Percentiles rank a stretch among this genome's conserved stretches.
Evolutionary conservation across 2,797 vertebrate genomes (phyloP).

Genomic region (Pseudochaenichthys georgianus): DNA sequence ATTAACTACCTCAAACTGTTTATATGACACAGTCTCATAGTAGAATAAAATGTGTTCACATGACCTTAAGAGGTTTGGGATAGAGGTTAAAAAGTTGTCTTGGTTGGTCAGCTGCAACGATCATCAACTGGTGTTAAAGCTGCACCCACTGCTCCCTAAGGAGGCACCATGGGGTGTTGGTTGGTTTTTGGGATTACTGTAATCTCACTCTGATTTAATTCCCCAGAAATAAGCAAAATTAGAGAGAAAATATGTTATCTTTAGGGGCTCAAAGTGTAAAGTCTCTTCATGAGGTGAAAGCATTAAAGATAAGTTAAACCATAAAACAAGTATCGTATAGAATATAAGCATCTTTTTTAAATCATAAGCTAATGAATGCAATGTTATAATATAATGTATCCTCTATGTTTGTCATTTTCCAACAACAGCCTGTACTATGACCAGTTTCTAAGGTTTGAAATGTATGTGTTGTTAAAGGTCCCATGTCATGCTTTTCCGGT

Average conservation of each 20-base stretch:
- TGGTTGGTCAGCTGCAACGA: conserved; percentile 2
- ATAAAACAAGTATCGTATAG: not conserved
- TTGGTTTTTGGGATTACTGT: conserved; percentile 23
- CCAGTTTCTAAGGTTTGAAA: not conserved
- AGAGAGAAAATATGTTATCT: not conserved
- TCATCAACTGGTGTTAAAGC: conserved; percentile 2
- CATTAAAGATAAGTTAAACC: not conserved
- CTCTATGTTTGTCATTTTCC: not conserved
- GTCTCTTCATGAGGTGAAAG: not conserved
- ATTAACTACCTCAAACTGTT: conserved; percentile 79
- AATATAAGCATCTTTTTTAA: not conserved
- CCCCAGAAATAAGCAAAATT: conserved; percentile 27
- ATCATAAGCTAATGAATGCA: not conserved
- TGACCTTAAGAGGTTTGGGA: conserved; percentile 22
- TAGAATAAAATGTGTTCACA: conserved; percentile 54
- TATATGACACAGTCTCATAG: conserved; percentile 55
- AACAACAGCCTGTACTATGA: not conserved
- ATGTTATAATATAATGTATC: not conserved
- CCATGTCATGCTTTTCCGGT: too few species aligned
- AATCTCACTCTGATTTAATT: conserved; percentile 22
- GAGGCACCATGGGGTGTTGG: not conserved
- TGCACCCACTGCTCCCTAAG: not conserved
- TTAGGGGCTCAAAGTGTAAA: not conserved
- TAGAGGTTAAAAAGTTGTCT: not conserved
- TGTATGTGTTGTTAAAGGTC: not conserved